Evolutionary conservation across 2,888 invertebrate species (phyloP), one percentile per base, ranked within the genome.

Genomic region (Papilio protenor): DNA sequence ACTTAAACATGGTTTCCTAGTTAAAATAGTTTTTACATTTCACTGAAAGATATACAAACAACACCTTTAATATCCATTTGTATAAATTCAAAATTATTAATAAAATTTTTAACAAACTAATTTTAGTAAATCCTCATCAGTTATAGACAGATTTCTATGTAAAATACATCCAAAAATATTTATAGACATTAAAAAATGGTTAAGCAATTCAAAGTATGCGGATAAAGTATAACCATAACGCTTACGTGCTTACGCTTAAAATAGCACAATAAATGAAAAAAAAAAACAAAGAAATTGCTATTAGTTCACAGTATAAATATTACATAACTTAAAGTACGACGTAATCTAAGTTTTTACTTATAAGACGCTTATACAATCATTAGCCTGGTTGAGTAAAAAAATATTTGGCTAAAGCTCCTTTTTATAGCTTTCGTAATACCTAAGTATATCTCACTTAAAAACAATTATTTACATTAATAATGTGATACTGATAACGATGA

Each of bases 1-100:
- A 69, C 66, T 69, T 69, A 69, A 45, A 69, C 45, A 45, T 64
- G 33, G 16, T 45, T 69, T 69, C 45, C 21, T 21, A 5, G 66
- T 69, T 69, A 45, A 66, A 40, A 69, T 45, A 45, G 45, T 69
- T 69, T 69, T 45, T 18, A 40, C 1, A 11, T 69, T 69, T 18
- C 61, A 61, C 61, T 16, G 27, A 57, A 57, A 55, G n/a, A 55
- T 21, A 59, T 21, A 11, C 2, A 23, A 59, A 59, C 12, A 59
- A 59, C 57, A 59, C 12, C 27, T 27, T 59, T 59, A 23, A 11
- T 59, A 59, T 59, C 3, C n/a, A 55, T 55, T 55, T n/a, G 6
- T 21, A 52, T 52, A 6, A 49, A 49, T 16, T 55, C 0, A 52
- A 52, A 18, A 18, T 18, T n/a, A 55, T 6, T n/a, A 8, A 55